These are phyloP conservation scores for Mus musculus DNA, from an alignment of 2,113 vertebrate genomes.

Conservation along the genomic window GRCm39 chr8:83669001-83669500, in stretches of 20 bases:
- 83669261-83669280: background rate
- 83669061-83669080: slow-evolving; percentile 40
- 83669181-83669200: background rate
- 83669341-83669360: background rate
- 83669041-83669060: background rate
- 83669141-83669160: slow-evolving; percentile 42
- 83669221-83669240: background rate
- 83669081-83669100: slow-evolving; percentile 61
- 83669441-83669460: too few species aligned
- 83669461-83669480: background rate
- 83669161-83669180: slow-evolving; percentile 16
- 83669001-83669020: background rate
- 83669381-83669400: background rate
- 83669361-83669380: background rate
- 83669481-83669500: background rate
- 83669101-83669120: slow-evolving; percentile 23
- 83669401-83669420: background rate
- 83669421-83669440: background rate
- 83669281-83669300: background rate
- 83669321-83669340: background rate
- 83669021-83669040: slow-evolving; percentile 21
- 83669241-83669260: background rate
- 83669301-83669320: background rate
- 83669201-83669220: background rate
- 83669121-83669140: background rate